Evolutionary conservation across 2,888 invertebrate species (phyloP), one percentile per base, ranked within the genome.

Genomic region (Rugalucina vietnamica): DNA sequence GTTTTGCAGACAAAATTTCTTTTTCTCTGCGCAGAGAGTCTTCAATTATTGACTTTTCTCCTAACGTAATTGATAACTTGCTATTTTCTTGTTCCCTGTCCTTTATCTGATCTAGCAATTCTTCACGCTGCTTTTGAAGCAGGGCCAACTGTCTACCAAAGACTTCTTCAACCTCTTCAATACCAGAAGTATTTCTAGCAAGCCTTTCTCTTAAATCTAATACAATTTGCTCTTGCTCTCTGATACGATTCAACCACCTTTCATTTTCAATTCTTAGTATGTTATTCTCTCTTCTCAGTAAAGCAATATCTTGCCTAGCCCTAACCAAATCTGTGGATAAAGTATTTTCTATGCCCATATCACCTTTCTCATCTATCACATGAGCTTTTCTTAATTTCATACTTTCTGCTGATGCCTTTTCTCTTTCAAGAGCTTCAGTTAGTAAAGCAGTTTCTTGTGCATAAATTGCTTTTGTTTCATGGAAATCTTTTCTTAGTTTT

Each of bases 151-250:
- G 94, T 34, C 88, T 89, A 24, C 88, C 90, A 84, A 92, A 91
- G 8, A 91, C 85, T 39, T 88, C 87, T 69, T 90, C 87, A 60
- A 89, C 84, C 50, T 90, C 88, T 29, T 89, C 89, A 50, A 84
- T 76, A 24, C 83, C 85, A 71, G 84, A 79, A 18, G 76, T 76
- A 43, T 85, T 86, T 36, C 82, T 82, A 24, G 84, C 73, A 14
- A 92, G 75, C 60, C 86, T 90, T 50, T 91, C 90, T 65, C 88
- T 87, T 39, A 93, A 81, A 27, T 91, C 86, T 29, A 91, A 49
- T 10, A 93, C 92, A 14, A 91, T 85, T 74, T 88, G 86, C 70
- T 93, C 93, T 79, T 93, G 93, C 57, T 94, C 91, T 69, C 91
- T 89, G 29, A 93, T 75, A 37, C 88, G 85, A 34, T 86, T 84